Conservation (phyloP, 1,140 invertebrate genomes). For the Neodiprion fabricii region DNA sequence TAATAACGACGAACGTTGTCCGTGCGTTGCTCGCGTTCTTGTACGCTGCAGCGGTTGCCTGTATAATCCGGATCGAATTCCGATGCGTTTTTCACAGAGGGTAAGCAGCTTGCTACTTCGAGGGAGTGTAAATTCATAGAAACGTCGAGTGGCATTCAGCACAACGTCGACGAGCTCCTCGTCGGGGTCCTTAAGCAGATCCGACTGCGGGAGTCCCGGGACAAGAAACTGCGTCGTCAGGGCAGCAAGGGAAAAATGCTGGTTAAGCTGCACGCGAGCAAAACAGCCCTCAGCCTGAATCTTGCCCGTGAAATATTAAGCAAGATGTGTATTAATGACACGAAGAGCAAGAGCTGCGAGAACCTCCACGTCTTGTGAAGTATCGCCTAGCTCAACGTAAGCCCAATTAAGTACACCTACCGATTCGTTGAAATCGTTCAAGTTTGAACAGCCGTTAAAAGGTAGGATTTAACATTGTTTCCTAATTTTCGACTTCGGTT, state of each 20-base stretch:
- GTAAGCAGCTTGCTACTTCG: conserved; percentile 83
- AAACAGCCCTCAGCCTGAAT: conserved; percentile 77
- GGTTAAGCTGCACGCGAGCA: conserved; percentile 68
- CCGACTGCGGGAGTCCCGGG: conserved; percentile 74
- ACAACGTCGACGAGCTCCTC: conserved; percentile 90
- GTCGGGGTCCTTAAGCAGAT: conserved; percentile 88
- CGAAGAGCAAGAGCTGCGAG: conserved; percentile 89
- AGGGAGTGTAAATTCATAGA: conserved; percentile 93
- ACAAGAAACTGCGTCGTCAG: conserved; percentile 67
- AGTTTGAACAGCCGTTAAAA: background rate
- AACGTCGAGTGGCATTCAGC: conserved; percentile 88
- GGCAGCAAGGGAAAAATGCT: conserved; percentile 60
- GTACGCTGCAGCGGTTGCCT: no score
- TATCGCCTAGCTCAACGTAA: background rate
- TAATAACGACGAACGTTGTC: no score
- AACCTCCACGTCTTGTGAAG: conserved; percentile 86
- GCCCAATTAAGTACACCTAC: background rate
- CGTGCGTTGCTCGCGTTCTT: no score
- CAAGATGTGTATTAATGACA: conserved; percentile 86
- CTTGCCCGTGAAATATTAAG: conserved; percentile 80
- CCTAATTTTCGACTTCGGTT: background rate
- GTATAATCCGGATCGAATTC: no score
- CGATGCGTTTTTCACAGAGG: conserved; percentile 66
- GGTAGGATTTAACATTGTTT: background rate
- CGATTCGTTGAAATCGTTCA: background rate